Evolutionary conservation across 2,888 invertebrate species (phyloP).

Genomic region (Heteromyza rotundicornis): DNA sequence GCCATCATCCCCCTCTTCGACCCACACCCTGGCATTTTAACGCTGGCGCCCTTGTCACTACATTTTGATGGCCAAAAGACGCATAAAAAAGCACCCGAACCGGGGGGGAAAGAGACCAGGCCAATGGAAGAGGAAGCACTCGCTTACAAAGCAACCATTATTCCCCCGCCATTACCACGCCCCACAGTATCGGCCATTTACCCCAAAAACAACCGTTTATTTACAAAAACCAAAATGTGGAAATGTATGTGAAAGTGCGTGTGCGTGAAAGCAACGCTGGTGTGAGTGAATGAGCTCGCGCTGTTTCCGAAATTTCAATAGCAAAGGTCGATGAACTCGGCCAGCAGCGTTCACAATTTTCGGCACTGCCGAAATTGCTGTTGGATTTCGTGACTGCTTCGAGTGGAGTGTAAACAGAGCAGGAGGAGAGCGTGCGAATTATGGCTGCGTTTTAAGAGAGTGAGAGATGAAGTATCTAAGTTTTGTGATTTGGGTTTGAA

Average conservation of each 20-base stretch:
- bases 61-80: conserved; percentile 35
- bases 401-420: conserved; percentile 4
- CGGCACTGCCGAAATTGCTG: conserved; percentile 21
- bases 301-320: conserved; percentile 52
- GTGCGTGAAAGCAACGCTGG: conserved; percentile 17
- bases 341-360: conserved; percentile 10
- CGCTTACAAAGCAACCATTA: no score
- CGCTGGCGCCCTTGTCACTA: conserved; percentile 47
- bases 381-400: conserved; percentile 21
- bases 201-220: conserved; percentile 10
- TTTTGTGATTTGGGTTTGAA: no score
- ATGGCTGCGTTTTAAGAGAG: no score
- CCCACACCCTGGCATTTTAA: conserved; percentile 2
- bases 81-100: conserved; percentile 24
- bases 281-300: conserved; percentile 29
- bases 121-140: no score
- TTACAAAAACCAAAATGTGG: background rate
- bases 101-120: no score
- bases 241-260: background rate
- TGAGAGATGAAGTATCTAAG: no score
- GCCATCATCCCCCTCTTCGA: background rate
- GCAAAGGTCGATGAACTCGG: conserved; percentile 58
- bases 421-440: background rate
- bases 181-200: background rate
- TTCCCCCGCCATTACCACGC: background rate